Evolutionary conservation across 1,140 invertebrate genomes (phyloP), one percentile per base, ranked within the genome.

Genomic region (Drosophila seguyi): DNA sequence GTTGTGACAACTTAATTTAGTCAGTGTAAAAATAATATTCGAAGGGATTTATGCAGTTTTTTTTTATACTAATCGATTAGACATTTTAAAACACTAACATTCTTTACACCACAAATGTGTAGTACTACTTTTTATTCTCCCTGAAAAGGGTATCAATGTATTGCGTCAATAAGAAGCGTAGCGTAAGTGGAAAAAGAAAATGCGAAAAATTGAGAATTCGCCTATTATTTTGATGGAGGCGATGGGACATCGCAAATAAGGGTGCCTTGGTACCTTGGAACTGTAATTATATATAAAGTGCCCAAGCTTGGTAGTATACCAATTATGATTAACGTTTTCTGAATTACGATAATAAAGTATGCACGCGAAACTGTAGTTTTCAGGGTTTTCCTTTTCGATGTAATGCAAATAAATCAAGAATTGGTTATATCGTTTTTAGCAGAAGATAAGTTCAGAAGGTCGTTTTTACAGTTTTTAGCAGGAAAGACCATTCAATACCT

Each of bases 201-300:
- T 38, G 34, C 34, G 8, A 8, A 38, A 36, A 38, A 55, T 55
- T 55, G 20, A 55, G 52, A 55, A 36, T 38, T 55, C 38, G 8
- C 20, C 34, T 25, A 55, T 38, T 55, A 55, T 55, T 55, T 55
- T 38, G 52, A 38, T 55, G 52, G 7, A 8, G 34, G 31, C 31
- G 2, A 36, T 22, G 4, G 5, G 20, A 31, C 20, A 25, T 20
- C 0, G 20, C 14, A 11, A 25, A 11, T 38, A 13, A 11, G 6
- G 52, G 34, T 38, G 8, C 14, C 52, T 38, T 53, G 50, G 18
- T 36, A 53, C 50, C 50, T 53, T 25, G 20, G 31, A 22, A 38
- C 14, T 11, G 52, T 34, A 38, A 38, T 55, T 38, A 55, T 38
- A 55, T 38, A 55, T 55, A 2, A 55, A 55, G 34, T 38, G 36